phyloP scores from a whole-genome alignment of 2,888 invertebrate species.

The Aspidapion aeneum region DNA sequence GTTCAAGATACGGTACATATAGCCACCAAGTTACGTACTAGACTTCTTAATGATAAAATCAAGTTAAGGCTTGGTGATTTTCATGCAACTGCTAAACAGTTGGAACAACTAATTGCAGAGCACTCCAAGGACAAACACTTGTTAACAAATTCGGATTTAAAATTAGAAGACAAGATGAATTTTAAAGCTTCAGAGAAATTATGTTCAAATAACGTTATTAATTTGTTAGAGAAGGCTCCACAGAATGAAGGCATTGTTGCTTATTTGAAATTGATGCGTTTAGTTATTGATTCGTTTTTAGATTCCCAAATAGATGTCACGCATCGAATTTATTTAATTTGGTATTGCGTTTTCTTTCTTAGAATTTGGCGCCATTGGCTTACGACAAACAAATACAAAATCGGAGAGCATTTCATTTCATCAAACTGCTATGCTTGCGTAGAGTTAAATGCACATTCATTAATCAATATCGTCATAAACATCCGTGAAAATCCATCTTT shows the following conservation, averaged over 20 bases:
- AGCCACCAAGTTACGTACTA: conserved; percentile 5
- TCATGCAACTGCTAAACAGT: conserved; percentile 26
- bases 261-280: not conserved
- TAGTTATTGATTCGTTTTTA: not conserved
- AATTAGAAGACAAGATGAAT: conserved; percentile 31
- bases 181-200: conserved; percentile 29
- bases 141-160: conserved; percentile 22
- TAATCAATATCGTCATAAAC: not conserved
- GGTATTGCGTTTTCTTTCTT: conserved; percentile 19
- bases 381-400: too few relatives aligned
- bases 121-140: conserved; percentile 30
- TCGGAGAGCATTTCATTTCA: conserved; percentile 18
- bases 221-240: conserved; percentile 5
- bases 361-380: conserved; percentile 15
- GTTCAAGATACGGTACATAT: conserved; percentile 20
- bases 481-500: not conserved
- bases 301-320: too few relatives aligned
- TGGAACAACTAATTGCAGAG: conserved; percentile 19
- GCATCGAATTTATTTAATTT: conserved; percentile 15
- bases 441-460: conserved; percentile 17
- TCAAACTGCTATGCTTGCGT: conserved; percentile 17
- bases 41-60: not conserved
- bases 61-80: not conserved
- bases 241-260: not conserved
- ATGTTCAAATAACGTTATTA: conserved; percentile 9